Conservation (phyloP, 2,113 vertebrate species). For the Platysternon megacephalum region DNA sequence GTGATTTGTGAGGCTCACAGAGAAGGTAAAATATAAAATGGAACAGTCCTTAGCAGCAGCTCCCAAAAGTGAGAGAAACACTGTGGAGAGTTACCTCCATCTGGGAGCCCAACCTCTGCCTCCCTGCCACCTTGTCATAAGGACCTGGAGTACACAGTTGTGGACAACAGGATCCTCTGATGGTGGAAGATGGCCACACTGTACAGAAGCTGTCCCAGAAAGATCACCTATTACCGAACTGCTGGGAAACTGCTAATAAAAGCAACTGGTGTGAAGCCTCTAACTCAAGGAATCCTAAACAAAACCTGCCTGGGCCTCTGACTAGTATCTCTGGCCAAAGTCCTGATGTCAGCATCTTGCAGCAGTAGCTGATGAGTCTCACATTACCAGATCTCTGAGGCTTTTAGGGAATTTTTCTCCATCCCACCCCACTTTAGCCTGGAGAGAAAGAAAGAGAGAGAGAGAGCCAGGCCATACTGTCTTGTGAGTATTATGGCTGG, state of each 20-base stretch:
- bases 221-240: neutral
- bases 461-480: too few relatives aligned
- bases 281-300: neutral
- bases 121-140: neutral
- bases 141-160: neutral
- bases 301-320: neutral
- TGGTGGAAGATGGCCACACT: accelerated
- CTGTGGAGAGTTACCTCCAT: neutral
- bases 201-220: neutral
- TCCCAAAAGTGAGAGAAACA: neutral
- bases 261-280: neutral
- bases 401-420: neutral
- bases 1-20: neutral
- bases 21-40: neutral
- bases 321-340: neutral
- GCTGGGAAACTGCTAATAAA: neutral
- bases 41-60: neutral
- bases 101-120: neutral
- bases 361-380: neutral
- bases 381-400: neutral
- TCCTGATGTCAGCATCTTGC: neutral
- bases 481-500: neutral
- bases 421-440: too few relatives aligned
- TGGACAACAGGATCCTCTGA: neutral
- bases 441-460: too few relatives aligned